Evolutionary conservation across 2,797 vertebrate genomes (phyloP), one percentile per base, ranked within the genome.

Genomic region (Intellagama lesueurii): DNA sequence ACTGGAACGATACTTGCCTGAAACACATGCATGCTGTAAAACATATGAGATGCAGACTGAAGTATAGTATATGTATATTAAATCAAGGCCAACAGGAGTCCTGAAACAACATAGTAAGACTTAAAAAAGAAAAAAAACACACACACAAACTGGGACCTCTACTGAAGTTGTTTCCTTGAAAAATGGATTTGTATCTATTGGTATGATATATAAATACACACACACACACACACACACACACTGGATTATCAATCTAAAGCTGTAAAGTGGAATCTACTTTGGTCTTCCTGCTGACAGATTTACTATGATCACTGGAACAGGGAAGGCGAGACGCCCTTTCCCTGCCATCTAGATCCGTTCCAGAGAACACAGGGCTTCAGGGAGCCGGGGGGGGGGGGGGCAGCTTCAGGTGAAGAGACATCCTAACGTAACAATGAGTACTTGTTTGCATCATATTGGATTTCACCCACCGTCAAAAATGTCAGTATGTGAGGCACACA

Each of bases 21-120:
- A 32, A 91, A 66, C 77, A 92, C 24, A 91, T 73, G 72, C 35
- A 91, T 86, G 87, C 94, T 91, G 77, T 87, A 92, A 52, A 72
- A 83, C 94, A 92, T 88, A 72, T 7, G 2, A 86, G 88, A 47
- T 84, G 68, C 73, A 14, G 83, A 66, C 64, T 72, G 64, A 49
- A 22, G 66, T 81, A 30, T 40, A 64, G 72, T 4, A 5, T 73
- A 22, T 84, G 4, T 60, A 56, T n/a, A 44, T 72, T 60, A 64
- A 28, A 52, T 60, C 35, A 32, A 28, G 47, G 26, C 60, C 22
- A 32, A 47, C 30, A 81, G 32, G 40, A 64, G 7, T 35, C 72
- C 16, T 30, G 16, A 24, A 35, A 32, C n/a, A 32, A 49, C 60
- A 44, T 35, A 77, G 35, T 19, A 77, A 76, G 76, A 77, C 26